These are phyloP conservation scores for Automeris io DNA, from an alignment of 2,888 invertebrate genomes.

Conservation along the genomic window DNA sequence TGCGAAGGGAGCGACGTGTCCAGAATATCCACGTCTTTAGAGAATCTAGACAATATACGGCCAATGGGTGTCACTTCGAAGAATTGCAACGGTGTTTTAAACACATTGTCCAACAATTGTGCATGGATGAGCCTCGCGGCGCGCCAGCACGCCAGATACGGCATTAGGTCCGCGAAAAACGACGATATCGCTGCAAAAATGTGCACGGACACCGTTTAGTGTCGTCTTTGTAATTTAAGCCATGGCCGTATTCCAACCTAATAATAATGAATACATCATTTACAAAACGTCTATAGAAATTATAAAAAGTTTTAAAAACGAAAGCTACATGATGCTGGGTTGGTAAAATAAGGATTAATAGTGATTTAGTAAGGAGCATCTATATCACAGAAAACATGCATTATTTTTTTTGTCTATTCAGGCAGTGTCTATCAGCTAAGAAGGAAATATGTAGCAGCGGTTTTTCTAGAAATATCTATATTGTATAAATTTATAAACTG, in stretches of 20 bases:
- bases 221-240: constrained; percentile 10
- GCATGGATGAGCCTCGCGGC: constrained; percentile 80
- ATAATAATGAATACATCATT: constrained; percentile 66
- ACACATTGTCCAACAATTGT: constrained; percentile 76
- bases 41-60: constrained; percentile 84
- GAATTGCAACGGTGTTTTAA: constrained; percentile 83
- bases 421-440: constrained; percentile 7
- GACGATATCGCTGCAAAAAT: constrained; percentile 82
- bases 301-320: background rate
- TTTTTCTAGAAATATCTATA: constrained; percentile 7
- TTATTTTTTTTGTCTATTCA: constrained; percentile 12
- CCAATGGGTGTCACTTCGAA: constrained; percentile 88
- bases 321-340: background rate
- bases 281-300: constrained; percentile 19
- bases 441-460: constrained; percentile 7
- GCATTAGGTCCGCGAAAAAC: constrained; percentile 81
- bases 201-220: constrained; percentile 32
- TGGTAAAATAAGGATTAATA: constrained; percentile 12
- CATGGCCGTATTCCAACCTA: constrained; percentile 10
- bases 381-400: constrained; percentile 10
- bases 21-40: constrained; percentile 85
- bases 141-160: constrained; percentile 81
- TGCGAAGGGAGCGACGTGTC: constrained; percentile 82
- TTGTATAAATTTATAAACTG: constrained; percentile 42
- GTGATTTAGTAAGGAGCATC: constrained; percentile 5